Conservation (phyloP, 2,797 vertebrate genomes). For the Tragopan temminckii region DNA sequence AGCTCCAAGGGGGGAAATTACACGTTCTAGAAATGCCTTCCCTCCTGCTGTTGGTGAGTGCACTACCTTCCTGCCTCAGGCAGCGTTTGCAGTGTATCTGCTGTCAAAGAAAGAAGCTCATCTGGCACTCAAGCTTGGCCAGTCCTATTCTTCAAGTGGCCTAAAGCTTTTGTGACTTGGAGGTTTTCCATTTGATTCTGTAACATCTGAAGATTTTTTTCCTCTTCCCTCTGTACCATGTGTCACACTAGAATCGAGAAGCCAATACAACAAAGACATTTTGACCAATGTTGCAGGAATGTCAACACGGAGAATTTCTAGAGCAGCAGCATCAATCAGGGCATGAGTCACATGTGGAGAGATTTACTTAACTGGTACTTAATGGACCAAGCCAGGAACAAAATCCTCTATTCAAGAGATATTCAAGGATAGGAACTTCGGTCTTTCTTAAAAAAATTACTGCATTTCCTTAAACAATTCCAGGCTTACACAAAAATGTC, state of each 20-base stretch:
- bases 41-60: conserved; percentile 5
- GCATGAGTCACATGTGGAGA: not conserved
- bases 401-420: not conserved
- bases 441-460: not conserved
- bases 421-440: not conserved
- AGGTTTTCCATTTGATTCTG: conserved; percentile 37
- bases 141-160: not conserved
- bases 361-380: not conserved
- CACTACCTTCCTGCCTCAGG: conserved; percentile 43
- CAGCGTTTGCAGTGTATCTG: conserved; percentile 29
- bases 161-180: conserved; percentile 26
- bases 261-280: not conserved
- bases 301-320: not conserved
- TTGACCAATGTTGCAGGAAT: not conserved
- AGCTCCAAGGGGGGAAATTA: not conserved
- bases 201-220: not conserved
- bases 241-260: conserved; percentile 2
- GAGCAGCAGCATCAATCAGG: not conserved
- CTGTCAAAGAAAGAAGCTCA: conserved; percentile 42
- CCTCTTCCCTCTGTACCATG: not conserved
- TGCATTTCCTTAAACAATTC: not conserved
- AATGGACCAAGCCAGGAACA: not conserved
- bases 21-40: conserved; percentile 11
- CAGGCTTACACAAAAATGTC: not conserved
- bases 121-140: not conserved